A percentile compares a stretch with the other conserved stretches of the same genome.
These are phyloP conservation scores for Troilus luridus DNA, from an alignment of 2,888 invertebrate species.

Conservation along the genomic window DNA sequence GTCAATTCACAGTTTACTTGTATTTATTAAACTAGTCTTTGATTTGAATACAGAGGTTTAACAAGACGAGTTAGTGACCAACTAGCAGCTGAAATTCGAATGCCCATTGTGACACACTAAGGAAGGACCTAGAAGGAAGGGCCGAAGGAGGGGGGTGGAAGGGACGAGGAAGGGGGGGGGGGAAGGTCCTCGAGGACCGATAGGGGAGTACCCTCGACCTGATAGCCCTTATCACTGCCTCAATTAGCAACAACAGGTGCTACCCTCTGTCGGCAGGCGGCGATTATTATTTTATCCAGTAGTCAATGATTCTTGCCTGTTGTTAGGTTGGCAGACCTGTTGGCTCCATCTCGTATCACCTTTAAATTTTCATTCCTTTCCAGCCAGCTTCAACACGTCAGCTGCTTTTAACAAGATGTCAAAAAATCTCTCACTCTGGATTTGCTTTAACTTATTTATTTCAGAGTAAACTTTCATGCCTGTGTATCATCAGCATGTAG, in stretches of 20 bases:
- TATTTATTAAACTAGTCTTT: too few relatives aligned
- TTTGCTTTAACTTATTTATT: not conserved
- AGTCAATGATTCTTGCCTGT: slow-evolving; percentile 41
- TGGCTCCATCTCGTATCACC: slow-evolving; percentile 13
- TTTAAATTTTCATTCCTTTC: not conserved
- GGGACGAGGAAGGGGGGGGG: not conserved
- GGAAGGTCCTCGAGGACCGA: not conserved
- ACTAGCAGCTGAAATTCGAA: too few relatives aligned
- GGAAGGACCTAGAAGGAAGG: not conserved
- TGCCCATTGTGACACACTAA: not conserved
- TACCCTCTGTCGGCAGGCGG: slow-evolving; percentile 14
- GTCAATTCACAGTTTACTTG: too few relatives aligned
- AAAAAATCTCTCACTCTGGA: not conserved
- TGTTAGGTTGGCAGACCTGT: slow-evolving; percentile 29
- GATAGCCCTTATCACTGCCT: slow-evolving; percentile 42
- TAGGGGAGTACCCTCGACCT: slow-evolving; percentile 31
- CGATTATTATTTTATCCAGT: slow-evolving; percentile 25
- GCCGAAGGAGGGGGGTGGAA: not conserved
- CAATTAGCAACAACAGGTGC: slow-evolving; percentile 46
- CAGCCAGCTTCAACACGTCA: not conserved
- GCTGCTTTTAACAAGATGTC: not conserved
- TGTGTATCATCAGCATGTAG: too few relatives aligned
- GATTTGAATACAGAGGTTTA: too few relatives aligned
- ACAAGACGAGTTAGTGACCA: too few relatives aligned
- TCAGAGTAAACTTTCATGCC: not conserved